Conservation (phyloP, 2,888 invertebrate species). For the Caenorhabditis macrosperma region DNA sequence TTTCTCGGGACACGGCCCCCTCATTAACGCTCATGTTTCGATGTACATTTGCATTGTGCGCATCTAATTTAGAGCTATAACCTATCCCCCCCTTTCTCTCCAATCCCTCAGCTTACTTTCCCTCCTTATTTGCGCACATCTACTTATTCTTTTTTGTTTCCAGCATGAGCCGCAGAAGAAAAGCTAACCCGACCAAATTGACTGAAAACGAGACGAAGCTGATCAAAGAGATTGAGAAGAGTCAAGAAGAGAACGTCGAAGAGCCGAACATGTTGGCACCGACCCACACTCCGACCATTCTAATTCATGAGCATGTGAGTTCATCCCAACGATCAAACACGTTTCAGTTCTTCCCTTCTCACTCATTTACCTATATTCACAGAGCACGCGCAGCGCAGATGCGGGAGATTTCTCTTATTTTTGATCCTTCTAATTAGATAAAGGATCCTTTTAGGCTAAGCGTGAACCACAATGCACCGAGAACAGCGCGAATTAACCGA, state of each 20-base stretch:
- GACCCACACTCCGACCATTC: slow-evolving; percentile 12
- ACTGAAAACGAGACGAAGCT: slow-evolving; percentile 42
- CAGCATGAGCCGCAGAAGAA: slow-evolving; percentile 78
- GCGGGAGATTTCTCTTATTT: not conserved
- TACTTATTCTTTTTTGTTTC: slow-evolving; percentile 46
- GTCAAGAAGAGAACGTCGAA: slow-evolving; percentile 53
- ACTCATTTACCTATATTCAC: too few relatives aligned
- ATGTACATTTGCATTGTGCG: slow-evolving; percentile 59
- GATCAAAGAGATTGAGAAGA: slow-evolving; percentile 22
- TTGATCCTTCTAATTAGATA: slow-evolving; percentile 31
- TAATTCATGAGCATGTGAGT: slow-evolving; percentile 50
- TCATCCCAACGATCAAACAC: too few relatives aligned
- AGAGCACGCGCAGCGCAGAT: too few relatives aligned
- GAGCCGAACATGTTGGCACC: slow-evolving; percentile 23
- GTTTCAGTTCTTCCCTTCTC: not conserved
- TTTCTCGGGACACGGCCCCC: slow-evolving; percentile 22
- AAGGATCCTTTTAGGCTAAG: slow-evolving; percentile 1
- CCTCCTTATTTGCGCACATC: not conserved
- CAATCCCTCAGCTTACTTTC: slow-evolving; percentile 2
- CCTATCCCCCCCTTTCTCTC: slow-evolving; percentile 29
- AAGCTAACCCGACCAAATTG: slow-evolving; percentile 74
- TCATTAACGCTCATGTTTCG: slow-evolving; percentile 63
- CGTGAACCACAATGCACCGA: slow-evolving; percentile 2
- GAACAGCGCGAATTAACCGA: slow-evolving; percentile 1
- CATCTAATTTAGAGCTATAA: slow-evolving; percentile 56